phyloP scores from a whole-genome alignment of 1,140 invertebrate species.

The Tetranychus cinnabarinus region DNA sequence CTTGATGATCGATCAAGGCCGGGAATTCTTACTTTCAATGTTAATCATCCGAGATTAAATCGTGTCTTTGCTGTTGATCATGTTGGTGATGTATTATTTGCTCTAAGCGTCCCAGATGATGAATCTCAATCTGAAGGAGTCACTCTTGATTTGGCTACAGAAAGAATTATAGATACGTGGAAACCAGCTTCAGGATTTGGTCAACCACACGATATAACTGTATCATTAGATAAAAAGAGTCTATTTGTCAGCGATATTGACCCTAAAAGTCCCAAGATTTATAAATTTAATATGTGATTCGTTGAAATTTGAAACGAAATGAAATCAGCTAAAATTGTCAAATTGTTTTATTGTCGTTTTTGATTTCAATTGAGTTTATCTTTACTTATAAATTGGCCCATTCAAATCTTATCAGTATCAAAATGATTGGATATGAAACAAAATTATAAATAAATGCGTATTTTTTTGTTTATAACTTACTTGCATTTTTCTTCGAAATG shows the following conservation, averaged over 20 bases:
- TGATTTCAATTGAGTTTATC: too few relatives aligned
- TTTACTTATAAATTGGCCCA: too few relatives aligned
- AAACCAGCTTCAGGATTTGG: constrained; percentile 22
- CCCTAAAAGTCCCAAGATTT: constrained; percentile 13
- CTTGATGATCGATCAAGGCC: constrained; percentile 4
- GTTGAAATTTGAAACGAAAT: too few relatives aligned
- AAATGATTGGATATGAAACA: too few relatives aligned
- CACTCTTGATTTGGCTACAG: constrained; percentile 14
- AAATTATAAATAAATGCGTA: too few relatives aligned
- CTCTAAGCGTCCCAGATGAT: constrained; percentile 1
- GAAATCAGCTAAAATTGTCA: too few relatives aligned
- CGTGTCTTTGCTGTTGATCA: constrained; percentile 17
- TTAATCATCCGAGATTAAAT: constrained; percentile 25
- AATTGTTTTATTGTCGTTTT: too few relatives aligned
- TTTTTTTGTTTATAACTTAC: too few relatives aligned
- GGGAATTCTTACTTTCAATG: constrained; percentile 23
- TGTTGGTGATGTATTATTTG: constrained; percentile 11
- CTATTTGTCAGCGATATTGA: constrained; percentile 49
- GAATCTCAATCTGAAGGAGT: constrained; percentile 10
- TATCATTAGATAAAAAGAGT: constrained; percentile 34
- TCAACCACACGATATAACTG: constrained; percentile 48
- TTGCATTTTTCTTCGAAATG: too few relatives aligned
- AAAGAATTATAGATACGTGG: constrained; percentile 10
- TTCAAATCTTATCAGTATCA: too few relatives aligned
- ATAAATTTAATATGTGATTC: constrained; percentile 10